Percentiles rank a stretch among this genome's conserved stretches.
Evolutionary conservation across 53 echinoderm and acorn worm genomes (phyloP).

Genomic region (Mesocentrotus franciscanus): DNA sequence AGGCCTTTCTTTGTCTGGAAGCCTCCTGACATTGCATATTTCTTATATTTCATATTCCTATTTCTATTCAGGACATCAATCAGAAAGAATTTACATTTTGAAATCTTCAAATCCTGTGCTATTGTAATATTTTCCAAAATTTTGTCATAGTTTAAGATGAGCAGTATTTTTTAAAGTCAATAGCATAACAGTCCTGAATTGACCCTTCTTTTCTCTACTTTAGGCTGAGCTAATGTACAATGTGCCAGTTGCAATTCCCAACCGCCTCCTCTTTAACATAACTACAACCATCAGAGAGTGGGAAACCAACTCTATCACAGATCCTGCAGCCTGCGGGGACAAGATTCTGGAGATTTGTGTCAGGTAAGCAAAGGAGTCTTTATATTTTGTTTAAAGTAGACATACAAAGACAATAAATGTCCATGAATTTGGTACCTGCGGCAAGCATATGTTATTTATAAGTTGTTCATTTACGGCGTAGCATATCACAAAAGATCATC

Average conservation of each 20-base stretch:
- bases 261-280: constrained; percentile 56
- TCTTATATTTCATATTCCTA: too few relatives aligned
- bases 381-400: not conserved
- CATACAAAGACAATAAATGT: too few relatives aligned
- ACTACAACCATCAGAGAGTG: constrained; percentile 22
- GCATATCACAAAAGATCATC: too few relatives aligned
- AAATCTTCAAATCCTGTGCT: too few relatives aligned
- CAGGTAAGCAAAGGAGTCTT: constrained; percentile 9
- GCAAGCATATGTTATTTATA: too few relatives aligned
- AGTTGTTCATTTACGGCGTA: too few relatives aligned
- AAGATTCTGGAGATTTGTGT: constrained; percentile 27
- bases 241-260: constrained; percentile 33
- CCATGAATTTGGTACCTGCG: too few relatives aligned
- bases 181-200: not conserved
- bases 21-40: too few relatives aligned
- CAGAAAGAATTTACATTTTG: too few relatives aligned
- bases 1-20: too few relatives aligned
- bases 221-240: constrained; percentile 70
- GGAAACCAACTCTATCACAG: constrained; percentile 11
- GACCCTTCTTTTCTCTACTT: not conserved
- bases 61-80: too few relatives aligned
- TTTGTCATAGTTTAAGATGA: not conserved
- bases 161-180: not conserved
- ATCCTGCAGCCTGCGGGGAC: constrained; percentile 21
- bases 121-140: not conserved